Conservation (phyloP, 2,797 vertebrate species). For the Acrocephalus scirpaceus region DNA sequence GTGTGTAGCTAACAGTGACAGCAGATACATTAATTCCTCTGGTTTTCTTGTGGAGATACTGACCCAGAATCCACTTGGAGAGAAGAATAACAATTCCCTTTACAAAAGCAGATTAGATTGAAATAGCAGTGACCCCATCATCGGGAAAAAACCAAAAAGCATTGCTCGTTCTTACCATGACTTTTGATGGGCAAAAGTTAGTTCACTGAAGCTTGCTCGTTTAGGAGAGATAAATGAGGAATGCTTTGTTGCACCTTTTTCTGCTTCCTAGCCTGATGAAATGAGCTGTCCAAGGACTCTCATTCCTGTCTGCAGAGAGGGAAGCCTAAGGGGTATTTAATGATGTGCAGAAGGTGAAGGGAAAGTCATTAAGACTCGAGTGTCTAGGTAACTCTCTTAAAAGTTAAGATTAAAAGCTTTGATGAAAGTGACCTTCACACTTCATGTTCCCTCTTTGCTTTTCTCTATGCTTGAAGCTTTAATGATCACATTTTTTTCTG, state of each 20-base stretch:
- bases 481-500: not conserved
- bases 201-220: not conserved
- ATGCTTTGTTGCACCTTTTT: not conserved
- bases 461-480: not conserved
- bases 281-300: not conserved
- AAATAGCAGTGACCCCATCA: not conserved
- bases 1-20: not conserved
- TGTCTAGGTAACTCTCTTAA: not conserved
- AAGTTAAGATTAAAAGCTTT: constrained; percentile 45
- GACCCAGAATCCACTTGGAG: not conserved
- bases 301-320: not conserved
- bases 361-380: not conserved
- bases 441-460: not conserved
- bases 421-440: constrained; percentile 18
- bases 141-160: not conserved
- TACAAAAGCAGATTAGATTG: not conserved
- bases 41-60: not conserved
- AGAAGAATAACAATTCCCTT: not conserved
- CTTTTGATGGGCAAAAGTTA: not conserved
- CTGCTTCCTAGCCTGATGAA: constrained; percentile 8
- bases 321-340: not conserved
- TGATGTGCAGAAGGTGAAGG: not conserved
- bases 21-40: not conserved
- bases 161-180: not conserved
- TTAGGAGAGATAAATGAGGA: constrained; percentile 23